phyloP scores from a whole-genome alignment of 2,797 vertebrate genomes.

The Apogon talboti region DNA sequence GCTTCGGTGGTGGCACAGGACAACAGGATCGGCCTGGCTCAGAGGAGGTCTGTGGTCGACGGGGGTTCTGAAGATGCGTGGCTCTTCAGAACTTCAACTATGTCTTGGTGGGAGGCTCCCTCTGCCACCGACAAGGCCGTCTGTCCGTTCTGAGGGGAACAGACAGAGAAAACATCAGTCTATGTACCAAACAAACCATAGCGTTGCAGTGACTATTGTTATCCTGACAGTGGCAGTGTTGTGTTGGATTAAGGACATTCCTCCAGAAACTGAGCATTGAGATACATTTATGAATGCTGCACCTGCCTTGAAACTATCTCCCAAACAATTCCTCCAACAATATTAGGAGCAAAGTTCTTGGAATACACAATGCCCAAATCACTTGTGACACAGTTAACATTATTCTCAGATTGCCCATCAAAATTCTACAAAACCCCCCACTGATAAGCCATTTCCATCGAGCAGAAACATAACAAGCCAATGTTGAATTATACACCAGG shows the following conservation, averaged over 20 bases:
- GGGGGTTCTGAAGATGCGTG: constrained; percentile 41
- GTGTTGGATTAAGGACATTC: constrained; percentile 28
- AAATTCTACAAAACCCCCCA: constrained; percentile 6
- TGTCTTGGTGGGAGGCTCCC: constrained; percentile 78
- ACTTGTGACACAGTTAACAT: too few relatives aligned
- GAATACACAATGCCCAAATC: too few relatives aligned
- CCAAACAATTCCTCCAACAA: not conserved
- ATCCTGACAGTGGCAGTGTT: constrained; percentile 71
- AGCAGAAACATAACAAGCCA: constrained; percentile 11
- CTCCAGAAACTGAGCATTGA: not conserved
- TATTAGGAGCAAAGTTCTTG: not conserved
- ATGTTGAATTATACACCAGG: not conserved
- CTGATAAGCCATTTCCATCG: not conserved
- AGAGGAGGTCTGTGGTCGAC: constrained; percentile 60
- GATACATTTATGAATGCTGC: not conserved
- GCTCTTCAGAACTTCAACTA: constrained; percentile 80
- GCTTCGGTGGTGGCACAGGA: constrained; percentile 21
- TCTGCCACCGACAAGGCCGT: constrained; percentile 77
- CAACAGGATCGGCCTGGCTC: constrained; percentile 44
- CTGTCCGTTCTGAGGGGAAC: constrained; percentile 73
- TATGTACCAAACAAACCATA: not conserved
- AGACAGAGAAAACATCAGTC: constrained; percentile 17
- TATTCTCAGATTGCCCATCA: constrained; percentile 5
- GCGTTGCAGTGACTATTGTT: constrained; percentile 45
- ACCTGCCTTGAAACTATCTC: not conserved